Percentiles rank a stretch among this genome's conserved stretches.
phyloP scores from a whole-genome alignment of 2,888 invertebrate genomes.

The Pediacus dermestoides region DNA sequence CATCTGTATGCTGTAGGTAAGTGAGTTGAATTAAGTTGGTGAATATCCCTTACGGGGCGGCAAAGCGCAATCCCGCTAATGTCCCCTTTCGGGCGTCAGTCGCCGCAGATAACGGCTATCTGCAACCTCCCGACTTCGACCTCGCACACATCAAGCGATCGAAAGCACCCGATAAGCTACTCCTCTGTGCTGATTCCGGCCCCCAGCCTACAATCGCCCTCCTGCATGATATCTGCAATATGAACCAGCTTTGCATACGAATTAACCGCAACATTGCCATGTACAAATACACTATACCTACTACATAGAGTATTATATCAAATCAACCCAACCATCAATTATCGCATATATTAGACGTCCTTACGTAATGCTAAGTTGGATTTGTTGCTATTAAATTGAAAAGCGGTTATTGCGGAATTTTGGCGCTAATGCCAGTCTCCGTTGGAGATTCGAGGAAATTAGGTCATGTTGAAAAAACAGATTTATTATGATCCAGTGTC shows the following conservation, averaged over 20 bases:
- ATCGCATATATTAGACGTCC: too few relatives aligned
- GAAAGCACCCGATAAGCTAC: constrained; percentile 19
- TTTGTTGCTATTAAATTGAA: too few relatives aligned
- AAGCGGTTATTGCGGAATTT: too few relatives aligned
- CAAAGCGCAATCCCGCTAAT: constrained; percentile 37
- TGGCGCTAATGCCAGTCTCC: too few relatives aligned
- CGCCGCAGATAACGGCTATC: constrained; percentile 39
- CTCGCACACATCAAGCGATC: constrained; percentile 27
- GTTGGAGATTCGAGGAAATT: too few relatives aligned
- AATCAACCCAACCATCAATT: constrained; percentile 16
- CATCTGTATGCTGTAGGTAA: too few relatives aligned
- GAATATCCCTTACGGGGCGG: constrained; percentile 17
- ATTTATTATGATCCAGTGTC: too few relatives aligned
- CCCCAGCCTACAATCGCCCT: constrained; percentile 16
- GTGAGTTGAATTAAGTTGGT: constrained; percentile 6
- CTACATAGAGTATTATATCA: constrained; percentile 12
- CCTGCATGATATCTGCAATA: constrained; percentile 31
- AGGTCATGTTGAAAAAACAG: too few relatives aligned
- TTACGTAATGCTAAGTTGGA: too few relatives aligned
- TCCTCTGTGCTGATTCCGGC: constrained; percentile 4
- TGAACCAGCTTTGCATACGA: constrained; percentile 29
- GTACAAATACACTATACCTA: too few relatives aligned
- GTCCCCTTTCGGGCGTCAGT: constrained; percentile 36
- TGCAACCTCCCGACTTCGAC: constrained; percentile 29
- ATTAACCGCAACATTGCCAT: constrained; percentile 24